Percentiles rank a stretch among this genome's conserved stretches.
phyloP scores from a whole-genome alignment of 2,888 invertebrate genomes.

The Microctonus aethiopoides region DNA sequence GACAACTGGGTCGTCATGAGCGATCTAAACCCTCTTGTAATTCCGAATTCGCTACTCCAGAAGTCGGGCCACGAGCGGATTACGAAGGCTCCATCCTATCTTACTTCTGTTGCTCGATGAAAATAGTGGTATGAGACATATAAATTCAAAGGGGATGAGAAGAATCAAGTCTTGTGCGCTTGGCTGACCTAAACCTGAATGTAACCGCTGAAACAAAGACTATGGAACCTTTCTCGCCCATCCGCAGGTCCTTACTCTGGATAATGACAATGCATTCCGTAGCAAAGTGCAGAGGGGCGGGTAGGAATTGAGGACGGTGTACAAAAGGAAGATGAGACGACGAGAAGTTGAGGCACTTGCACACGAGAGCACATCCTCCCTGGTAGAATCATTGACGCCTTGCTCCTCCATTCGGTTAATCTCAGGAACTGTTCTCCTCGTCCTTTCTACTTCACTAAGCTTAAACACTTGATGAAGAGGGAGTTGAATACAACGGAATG shows the following conservation, averaged over 20 bases:
- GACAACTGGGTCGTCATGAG: background rate
- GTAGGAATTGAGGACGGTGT: too few relatives aligned
- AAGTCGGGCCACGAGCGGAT: background rate
- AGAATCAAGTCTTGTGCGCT: background rate
- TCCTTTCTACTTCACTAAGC: background rate
- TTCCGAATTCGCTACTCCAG: background rate
- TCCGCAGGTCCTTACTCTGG: background rate
- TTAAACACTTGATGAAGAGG: background rate
- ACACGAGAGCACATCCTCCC: background rate
- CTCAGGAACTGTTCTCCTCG: background rate
- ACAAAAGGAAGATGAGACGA: background rate
- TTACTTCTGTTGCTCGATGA: background rate
- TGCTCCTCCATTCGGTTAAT: background rate
- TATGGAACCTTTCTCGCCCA: background rate
- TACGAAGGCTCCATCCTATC: background rate
- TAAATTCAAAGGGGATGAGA: background rate
- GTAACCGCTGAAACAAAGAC: background rate
- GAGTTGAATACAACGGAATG: background rate
- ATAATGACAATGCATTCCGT: background rate
- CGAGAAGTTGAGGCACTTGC: background rate
- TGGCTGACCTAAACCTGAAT: background rate
- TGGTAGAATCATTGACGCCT: background rate
- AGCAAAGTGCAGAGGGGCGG: background rate
- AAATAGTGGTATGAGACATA: background rate
- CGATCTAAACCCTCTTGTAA: background rate